Base-by-base conservation (phyloP, 1,140 invertebrate species). In the Nomia melanderi region DNA sequence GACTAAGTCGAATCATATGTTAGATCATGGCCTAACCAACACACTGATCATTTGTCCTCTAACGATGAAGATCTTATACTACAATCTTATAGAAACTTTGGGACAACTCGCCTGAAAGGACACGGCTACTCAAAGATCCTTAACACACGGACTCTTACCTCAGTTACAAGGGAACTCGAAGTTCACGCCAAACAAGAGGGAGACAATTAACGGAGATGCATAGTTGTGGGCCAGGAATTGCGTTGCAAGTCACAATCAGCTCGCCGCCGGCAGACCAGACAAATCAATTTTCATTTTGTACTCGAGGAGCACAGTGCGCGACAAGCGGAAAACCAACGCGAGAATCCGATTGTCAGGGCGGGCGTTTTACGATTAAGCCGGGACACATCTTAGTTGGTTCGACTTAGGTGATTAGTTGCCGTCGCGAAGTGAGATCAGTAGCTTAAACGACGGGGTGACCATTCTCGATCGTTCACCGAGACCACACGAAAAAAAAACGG, bases 231-330 rank as follows among this genome's bases (percentile, higher is more conserved):
- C 91, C 91, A 92, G 91, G 91, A 92, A 92, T 92, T 92, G 91
- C 91, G 91, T 92, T 92, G 90, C 90, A 92, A 92, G 90, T 92
- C 91, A 92, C 91, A 92, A 92, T 92, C 91, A 92, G 91, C 91
- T 91, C 91, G 87, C 82, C 90, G 91, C 91, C 86, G 91, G 87
- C 90, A 91, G n/a, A n/a, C n/a, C n/a, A 91, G 87, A 89, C 85
- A 88, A 88, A 89, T 87, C 83, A 89, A 82, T 86, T 87, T 90
- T 86, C 87, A 88, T 85, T 84, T 82, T 81, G 78, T 69, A 81
- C 47, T n/a, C n/a, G 36, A 76, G 57, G 47, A 71, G n/a, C n/a
- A n/a, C n/a, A n/a, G n/a, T n/a, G n/a, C n/a, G n/a, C n/a, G n/a
- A 65, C 47, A 53, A 82, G 59, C 60, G 60, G 65, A 85, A n/a